Conservation (phyloP, 2,113 vertebrate species). For the Leptodactylus fuscus region DNA sequence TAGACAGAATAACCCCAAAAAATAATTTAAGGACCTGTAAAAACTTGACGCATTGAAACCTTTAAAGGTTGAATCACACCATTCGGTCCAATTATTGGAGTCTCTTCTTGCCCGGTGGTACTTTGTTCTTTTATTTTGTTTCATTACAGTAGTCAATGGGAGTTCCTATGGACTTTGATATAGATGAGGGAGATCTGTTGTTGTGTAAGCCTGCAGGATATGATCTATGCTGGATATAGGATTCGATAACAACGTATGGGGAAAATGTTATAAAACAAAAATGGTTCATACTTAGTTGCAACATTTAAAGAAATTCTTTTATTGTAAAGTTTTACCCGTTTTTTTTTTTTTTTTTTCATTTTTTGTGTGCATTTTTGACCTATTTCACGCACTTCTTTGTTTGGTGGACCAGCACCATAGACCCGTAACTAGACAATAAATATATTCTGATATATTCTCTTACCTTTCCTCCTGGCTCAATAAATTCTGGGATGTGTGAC, state of each 20-base stretch:
- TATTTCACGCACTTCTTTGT: no score
- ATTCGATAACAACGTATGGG: not conserved
- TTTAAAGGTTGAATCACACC: not conserved
- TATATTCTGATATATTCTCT: no score
- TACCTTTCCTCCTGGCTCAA: no score
- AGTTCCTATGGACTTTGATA: not conserved
- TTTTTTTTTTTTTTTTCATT: no score
- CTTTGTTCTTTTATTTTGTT: not conserved
- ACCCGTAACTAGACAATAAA: no score
- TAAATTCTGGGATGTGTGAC: no score
- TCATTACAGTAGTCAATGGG: not conserved
- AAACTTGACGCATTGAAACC: not conserved
- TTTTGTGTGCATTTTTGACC: no score
- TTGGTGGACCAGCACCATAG: no score
- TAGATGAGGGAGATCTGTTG: not conserved
- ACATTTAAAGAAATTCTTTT: no score
- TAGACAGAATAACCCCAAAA: not conserved
- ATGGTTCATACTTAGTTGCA: not conserved
- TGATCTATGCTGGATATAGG: not conserved
- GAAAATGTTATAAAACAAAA: not conserved
- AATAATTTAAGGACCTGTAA: not conserved
- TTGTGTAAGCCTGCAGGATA: not conserved
- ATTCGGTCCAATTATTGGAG: not conserved
- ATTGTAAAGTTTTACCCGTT: no score
- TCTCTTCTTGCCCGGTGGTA: not conserved